phyloP scores from a whole-genome alignment of 1,140 invertebrate genomes.

The Drosophila orosa region DNA sequence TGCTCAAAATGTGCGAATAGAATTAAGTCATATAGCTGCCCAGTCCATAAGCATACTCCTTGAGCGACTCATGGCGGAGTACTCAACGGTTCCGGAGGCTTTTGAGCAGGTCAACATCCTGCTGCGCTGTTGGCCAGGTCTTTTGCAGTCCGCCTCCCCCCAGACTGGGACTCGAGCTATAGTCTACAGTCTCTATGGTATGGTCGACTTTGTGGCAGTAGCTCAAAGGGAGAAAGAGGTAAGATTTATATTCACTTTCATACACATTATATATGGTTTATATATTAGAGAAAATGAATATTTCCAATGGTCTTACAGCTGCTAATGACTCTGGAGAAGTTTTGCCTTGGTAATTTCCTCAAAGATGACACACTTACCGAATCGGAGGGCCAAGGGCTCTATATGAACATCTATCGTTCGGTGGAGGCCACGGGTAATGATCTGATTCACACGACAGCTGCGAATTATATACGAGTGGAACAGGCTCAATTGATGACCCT shows the following conservation, averaged over 20 bases:
- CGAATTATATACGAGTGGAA: slow-evolving; percentile 16
- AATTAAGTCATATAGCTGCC: slow-evolving; percentile 48
- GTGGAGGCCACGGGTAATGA: slow-evolving; percentile 44
- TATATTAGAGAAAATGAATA: background rate
- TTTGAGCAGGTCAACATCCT: slow-evolving; percentile 35
- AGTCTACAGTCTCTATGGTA: slow-evolving; percentile 44
- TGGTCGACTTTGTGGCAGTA: slow-evolving; percentile 37
- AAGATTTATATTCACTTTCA: background rate
- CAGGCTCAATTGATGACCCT: slow-evolving; percentile 8
- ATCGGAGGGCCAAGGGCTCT: slow-evolving; percentile 31
- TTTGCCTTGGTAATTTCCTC: slow-evolving; percentile 33
- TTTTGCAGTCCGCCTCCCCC: slow-evolving; percentile 7
- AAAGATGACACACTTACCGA: slow-evolving; percentile 38
- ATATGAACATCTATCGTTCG: slow-evolving; percentile 35
- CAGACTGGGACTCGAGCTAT: slow-evolving; percentile 23
- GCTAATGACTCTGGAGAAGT: slow-evolving; percentile 29
- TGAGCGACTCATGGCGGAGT: slow-evolving; percentile 29
- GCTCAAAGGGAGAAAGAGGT: slow-evolving; percentile 19
- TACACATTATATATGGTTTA: background rate
- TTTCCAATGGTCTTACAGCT: slow-evolving; percentile 20
- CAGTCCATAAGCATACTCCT: slow-evolving; percentile 46
- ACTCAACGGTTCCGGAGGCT: slow-evolving; percentile 1
- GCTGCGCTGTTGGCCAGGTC: slow-evolving; percentile 31
- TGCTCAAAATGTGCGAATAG: slow-evolving; percentile 11
- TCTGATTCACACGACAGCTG: slow-evolving; percentile 10